These are phyloP conservation scores for Leuctra nigra DNA, from an alignment of 2,888 invertebrate species.

Conservation along the genomic window DNA sequence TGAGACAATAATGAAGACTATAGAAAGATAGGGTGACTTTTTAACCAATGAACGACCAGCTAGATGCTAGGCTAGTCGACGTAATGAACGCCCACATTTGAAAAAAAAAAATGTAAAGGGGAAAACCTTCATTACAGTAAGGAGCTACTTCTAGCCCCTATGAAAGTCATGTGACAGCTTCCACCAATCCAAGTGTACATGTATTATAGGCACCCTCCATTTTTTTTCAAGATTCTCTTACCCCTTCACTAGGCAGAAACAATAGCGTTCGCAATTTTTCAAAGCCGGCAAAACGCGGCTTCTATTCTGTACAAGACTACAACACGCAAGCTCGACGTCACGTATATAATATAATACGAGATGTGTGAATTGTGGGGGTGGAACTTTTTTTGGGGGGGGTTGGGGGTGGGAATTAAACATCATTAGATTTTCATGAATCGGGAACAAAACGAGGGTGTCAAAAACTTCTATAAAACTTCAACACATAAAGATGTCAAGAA, in stretches of 20 bases:
- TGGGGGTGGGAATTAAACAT: conserved; percentile 17
- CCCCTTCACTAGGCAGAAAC: conserved; percentile 25
- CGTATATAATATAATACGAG: too few species aligned
- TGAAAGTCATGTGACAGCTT: conserved; percentile 34
- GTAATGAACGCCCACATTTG: conserved; percentile 21
- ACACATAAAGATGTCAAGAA: too few species aligned
- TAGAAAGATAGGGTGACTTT: too few species aligned
- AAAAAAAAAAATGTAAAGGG: conserved; percentile 24
- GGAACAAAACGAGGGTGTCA: not conserved
- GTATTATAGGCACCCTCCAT: conserved; percentile 18
- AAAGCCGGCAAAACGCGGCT: too few species aligned
- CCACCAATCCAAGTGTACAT: conserved; percentile 32
- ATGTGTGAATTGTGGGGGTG: too few species aligned
- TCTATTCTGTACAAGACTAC: too few species aligned
- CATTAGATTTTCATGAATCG: conserved; percentile 23
- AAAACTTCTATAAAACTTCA: too few species aligned
- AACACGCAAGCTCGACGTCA: too few species aligned
- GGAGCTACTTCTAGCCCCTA: conserved; percentile 26
- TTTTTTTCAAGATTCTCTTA: conserved; percentile 22
- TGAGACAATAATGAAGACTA: too few species aligned
- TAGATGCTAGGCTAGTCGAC: too few species aligned
- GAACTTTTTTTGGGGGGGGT: too few species aligned
- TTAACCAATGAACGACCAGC: too few species aligned
- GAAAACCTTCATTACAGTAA: conserved; percentile 27
- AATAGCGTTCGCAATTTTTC: conserved; percentile 27